phyloP scores from a whole-genome alignment of 2,888 invertebrate species.

The Nomada fabriciana region DNA sequence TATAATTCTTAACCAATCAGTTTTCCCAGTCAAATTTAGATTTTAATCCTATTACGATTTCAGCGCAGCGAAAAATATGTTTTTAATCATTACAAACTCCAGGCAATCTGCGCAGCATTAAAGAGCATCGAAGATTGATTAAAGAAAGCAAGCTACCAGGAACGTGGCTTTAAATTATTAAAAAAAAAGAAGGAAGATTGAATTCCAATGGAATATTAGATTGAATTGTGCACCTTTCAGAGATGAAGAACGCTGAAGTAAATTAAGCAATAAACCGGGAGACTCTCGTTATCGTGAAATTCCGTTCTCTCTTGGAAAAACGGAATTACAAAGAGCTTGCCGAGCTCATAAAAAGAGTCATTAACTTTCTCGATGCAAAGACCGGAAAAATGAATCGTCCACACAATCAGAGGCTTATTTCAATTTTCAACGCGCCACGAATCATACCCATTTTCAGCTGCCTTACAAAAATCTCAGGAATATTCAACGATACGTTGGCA shows the following conservation, averaged over 20 bases:
- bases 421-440: neutral
- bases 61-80: no score
- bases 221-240: no score
- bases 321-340: slow-evolving; percentile 5
- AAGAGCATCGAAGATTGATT: no score
- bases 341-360: slow-evolving; percentile 12
- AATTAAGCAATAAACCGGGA: neutral
- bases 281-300: neutral
- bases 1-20: no score
- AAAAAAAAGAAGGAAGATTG: no score
- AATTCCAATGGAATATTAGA: no score
- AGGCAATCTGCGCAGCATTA: no score
- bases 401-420: slow-evolving; percentile 10
- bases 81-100: no score
- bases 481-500: neutral
- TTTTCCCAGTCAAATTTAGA: no score
- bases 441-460: neutral
- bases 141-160: no score
- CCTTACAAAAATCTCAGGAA: neutral
- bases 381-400: neutral
- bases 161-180: no score
- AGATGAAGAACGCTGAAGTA: neutral
- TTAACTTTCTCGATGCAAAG: slow-evolving; percentile 1
- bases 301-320: neutral
- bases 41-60: no score